A percentile compares a stretch with the other conserved stretches of the same genome.
These are phyloP conservation scores for Poeciliopsis turrubarensis DNA, from an alignment of 2,113 vertebrate genomes.

Conservation along the genomic window DNA sequence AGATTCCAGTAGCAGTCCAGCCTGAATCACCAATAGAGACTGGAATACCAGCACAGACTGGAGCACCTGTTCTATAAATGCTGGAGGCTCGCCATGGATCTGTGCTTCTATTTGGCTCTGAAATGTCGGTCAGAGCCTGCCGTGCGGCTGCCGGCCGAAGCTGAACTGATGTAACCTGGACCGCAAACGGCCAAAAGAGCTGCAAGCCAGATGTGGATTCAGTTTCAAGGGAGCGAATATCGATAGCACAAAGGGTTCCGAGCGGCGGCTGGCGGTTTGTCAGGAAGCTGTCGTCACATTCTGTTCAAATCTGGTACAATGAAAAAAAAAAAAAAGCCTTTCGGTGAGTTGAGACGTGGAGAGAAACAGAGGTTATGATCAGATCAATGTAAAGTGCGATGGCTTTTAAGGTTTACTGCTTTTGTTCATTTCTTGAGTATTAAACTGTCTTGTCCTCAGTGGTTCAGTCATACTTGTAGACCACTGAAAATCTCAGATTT, in stretches of 20 bases:
- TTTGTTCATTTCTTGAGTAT: neutral
- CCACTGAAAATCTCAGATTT: neutral
- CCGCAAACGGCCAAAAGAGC: constrained; percentile 20
- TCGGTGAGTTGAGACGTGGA: neutral
- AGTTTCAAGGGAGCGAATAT: constrained; percentile 26
- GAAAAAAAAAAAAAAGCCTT: neutral
- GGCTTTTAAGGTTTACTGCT: neutral
- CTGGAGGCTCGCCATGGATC: neutral
- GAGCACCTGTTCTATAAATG: constrained; percentile 22
- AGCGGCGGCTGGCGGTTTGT: constrained; percentile 22
- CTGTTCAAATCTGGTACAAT: constrained; percentile 1
- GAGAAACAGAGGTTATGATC: neutral
- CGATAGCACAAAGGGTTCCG: neutral
- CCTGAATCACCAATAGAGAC: neutral
- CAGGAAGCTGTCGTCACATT: constrained; percentile 18
- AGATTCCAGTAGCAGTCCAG: neutral
- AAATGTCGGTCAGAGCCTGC: constrained; percentile 46
- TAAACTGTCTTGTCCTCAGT: neutral
- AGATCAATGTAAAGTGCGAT: too few species aligned
- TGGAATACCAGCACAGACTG: neutral
- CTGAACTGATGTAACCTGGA: constrained; percentile 43
- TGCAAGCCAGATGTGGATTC: constrained; percentile 15
- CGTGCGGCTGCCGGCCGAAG: constrained; percentile 6
- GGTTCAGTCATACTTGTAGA: constrained; percentile 2
- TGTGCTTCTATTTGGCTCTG: constrained; percentile 9